Evolutionary conservation across 2,113 vertebrate species (phyloP).

Genomic region (Cricetomys ansorgei): DNA sequence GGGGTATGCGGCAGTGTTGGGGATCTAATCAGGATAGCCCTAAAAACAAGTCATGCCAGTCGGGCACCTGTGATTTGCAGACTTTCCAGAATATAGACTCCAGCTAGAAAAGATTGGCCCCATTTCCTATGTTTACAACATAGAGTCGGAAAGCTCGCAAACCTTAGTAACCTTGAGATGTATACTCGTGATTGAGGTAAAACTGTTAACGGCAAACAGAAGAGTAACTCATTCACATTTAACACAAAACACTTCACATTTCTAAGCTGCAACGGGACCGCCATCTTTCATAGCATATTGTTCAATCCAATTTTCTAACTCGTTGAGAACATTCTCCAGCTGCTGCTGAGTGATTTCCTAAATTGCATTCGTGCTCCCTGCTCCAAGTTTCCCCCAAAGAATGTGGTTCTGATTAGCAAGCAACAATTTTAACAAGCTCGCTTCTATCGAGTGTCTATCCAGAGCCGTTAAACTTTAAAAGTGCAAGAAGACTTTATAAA

Average conservation of each 20-base stretch:
- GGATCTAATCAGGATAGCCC: background rate
- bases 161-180: constrained; percentile 26
- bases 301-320: constrained; percentile 81
- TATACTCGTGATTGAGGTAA: background rate
- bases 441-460: constrained; percentile 66
- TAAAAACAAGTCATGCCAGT: accelerated
- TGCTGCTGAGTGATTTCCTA: constrained; percentile 78
- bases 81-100: background rate
- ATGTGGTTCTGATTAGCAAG: constrained; percentile 78
- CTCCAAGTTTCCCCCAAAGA: constrained; percentile 63
- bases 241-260: constrained; percentile 73
- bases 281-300: constrained; percentile 72
- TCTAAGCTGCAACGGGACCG: constrained; percentile 29
- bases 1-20: accelerated
- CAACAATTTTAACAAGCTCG: constrained; percentile 66
- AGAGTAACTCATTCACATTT: constrained; percentile 53
- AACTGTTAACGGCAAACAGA: constrained; percentile 36
- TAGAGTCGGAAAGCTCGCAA: background rate
- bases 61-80: background rate
- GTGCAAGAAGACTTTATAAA: constrained; percentile 48
- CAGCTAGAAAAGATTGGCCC: background rate
- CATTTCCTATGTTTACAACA: background rate
- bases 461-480: constrained; percentile 60
- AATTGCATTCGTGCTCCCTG: constrained; percentile 73
- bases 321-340: constrained; percentile 79